Conservation (phyloP, 1,140 invertebrate genomes). For the roundworm (Caenorhabditis elegans) region WBcel235 BX284602.5:8684501-8685000, state of each 20-base stretch:
- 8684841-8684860: not conserved
- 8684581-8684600: too few species aligned
- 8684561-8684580: too few species aligned
- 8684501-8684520: constrained; percentile 14
- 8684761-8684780: not conserved
- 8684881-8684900: not conserved
- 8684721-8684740: not conserved
- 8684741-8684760: not conserved
- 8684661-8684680: too few species aligned
- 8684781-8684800: too few species aligned
- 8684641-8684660: too few species aligned
- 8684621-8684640: too few species aligned
- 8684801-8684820: too few species aligned
- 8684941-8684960: not conserved
- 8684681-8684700: too few species aligned
- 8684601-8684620: too few species aligned
- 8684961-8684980: not conserved
- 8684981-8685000: not conserved
- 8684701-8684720: not conserved
- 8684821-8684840: not conserved
- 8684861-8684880: not conserved
- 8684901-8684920: not conserved
- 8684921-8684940: not conserved
- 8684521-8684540: not conserved
- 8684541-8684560: too few species aligned